Percentiles rank a stretch among this genome's conserved stretches.
Evolutionary conservation across 2,888 invertebrate genomes (phyloP).

Genomic region (Ichneumoninae sp.): DNA sequence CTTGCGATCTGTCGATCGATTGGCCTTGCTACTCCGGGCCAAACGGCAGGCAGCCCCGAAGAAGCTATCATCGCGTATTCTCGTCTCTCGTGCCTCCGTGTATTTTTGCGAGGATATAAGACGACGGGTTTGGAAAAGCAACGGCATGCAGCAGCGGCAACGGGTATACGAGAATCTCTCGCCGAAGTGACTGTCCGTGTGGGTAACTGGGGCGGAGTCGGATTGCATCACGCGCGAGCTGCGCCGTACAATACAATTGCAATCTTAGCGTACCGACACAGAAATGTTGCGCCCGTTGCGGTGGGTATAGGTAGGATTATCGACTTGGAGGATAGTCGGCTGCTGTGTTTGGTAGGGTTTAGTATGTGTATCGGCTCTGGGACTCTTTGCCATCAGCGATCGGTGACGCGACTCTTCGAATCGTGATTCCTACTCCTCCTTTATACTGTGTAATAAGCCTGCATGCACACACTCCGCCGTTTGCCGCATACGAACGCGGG

Average conservation of each 20-base stretch:
- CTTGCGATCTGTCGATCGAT: background rate
- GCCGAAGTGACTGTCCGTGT: conserved; percentile 62
- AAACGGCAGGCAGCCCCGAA: background rate
- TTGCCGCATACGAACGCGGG: background rate
- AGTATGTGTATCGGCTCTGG: conserved; percentile 14
- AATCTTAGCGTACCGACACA: conserved; percentile 34
- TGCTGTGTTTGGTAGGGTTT: conserved; percentile 20
- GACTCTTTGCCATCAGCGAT: conserved; percentile 38
- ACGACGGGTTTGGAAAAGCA: conserved; percentile 42
- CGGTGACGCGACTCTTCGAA: conserved; percentile 48
- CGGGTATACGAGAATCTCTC: conserved; percentile 48
- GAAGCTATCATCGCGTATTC: background rate
- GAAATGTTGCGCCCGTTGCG: background rate
- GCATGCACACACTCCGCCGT: conserved; percentile 3
- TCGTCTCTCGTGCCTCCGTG: background rate
- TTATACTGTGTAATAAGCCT: background rate
- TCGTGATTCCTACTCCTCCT: conserved; percentile 43
- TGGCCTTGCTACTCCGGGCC: background rate
- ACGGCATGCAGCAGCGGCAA: conserved; percentile 27
- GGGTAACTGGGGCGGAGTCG: conserved; percentile 79
- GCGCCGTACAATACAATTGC: conserved; percentile 48
- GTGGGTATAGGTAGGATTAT: background rate
- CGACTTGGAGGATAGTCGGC: conserved; percentile 5
- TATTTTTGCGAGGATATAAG: background rate
- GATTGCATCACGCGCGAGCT: conserved; percentile 63